These are phyloP conservation scores for Pteropus rufus DNA, from an alignment of 2,797 vertebrate species.

Conservation along the genomic window DNA sequence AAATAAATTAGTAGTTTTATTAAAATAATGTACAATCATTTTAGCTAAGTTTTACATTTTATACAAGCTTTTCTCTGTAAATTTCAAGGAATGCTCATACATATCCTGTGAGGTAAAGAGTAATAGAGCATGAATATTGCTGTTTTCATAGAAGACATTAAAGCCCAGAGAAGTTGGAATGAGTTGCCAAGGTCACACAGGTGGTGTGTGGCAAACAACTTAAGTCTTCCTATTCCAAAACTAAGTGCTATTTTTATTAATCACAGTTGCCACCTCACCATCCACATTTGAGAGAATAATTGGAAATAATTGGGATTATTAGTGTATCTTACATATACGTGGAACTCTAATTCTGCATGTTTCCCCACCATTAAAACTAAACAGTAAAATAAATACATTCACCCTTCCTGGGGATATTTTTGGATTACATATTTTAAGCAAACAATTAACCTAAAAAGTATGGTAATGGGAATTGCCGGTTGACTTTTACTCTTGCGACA, in stretches of 20 bases:
- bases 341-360: neutral
- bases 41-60: neutral
- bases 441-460: neutral
- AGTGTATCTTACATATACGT: neutral
- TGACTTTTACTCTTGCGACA: neutral
- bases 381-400: neutral
- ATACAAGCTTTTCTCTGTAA: neutral
- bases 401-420: constrained; percentile 21
- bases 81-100: neutral
- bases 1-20: neutral
- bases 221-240: neutral
- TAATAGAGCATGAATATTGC: neutral
- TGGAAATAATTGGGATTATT: constrained; percentile 31
- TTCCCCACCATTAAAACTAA: neutral
- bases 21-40: neutral
- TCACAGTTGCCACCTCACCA: neutral
- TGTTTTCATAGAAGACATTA: neutral
- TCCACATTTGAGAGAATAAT: constrained; percentile 13
- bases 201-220: neutral
- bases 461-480: neutral
- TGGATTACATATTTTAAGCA: neutral
- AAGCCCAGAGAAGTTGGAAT: neutral
- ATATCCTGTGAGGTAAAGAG: neutral
- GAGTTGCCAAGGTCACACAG: neutral
- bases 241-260: neutral